Evolutionary conservation across 2,113 vertebrate genomes (phyloP), one percentile per base, ranked within the genome.

Genomic region (Aepyceros melampus): DNA sequence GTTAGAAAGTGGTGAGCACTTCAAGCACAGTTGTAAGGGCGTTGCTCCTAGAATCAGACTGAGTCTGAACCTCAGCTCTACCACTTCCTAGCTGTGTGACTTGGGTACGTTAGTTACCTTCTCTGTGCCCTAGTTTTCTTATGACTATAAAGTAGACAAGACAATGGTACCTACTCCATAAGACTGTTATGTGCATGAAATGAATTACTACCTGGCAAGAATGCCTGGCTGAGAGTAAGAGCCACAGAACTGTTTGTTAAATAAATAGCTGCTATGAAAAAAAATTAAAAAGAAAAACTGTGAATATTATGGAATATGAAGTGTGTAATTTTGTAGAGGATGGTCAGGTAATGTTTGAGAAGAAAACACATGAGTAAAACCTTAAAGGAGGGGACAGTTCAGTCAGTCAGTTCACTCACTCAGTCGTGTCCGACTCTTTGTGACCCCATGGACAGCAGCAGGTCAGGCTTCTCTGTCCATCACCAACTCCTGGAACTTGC

Each of bases 401-500:
- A 71, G n/a, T 40, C 67, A 71, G n/a, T 36, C 67, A 40, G 19
- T 71, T 40, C 67, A 40, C 9, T 71, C 9, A 36, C 19, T 71
- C n/a, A 40, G 19, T 71, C 10, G 0, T 71, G 67, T 40, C 67
- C 0, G 2, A 40, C 67, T 74, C 67, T 71, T 40, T 74, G 67
- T 5, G 11, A 71, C 19, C 19, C 67, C 67, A 40, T 3, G 2
- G 19, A 74, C n/a, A 40, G 19, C 10, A 40, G 19, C 67, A 23
- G 0, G 1, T 1, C 67, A 74, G n/a, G n/a, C 19, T 10, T 74
- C 67, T 5, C 10, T 74, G 19, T 74, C n/a, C n/a, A 23, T 71
- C 10, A 71, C n/a, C 4, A 40, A 40, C 67, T 71, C 9, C 19
- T 0, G 2, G n/a, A 40, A 3, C 5, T 71, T 40, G 9, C 19